These are phyloP conservation scores for Diplogasteroides magnus DNA, from an alignment of 1,140 invertebrate genomes.

Conservation along the genomic window DNA sequence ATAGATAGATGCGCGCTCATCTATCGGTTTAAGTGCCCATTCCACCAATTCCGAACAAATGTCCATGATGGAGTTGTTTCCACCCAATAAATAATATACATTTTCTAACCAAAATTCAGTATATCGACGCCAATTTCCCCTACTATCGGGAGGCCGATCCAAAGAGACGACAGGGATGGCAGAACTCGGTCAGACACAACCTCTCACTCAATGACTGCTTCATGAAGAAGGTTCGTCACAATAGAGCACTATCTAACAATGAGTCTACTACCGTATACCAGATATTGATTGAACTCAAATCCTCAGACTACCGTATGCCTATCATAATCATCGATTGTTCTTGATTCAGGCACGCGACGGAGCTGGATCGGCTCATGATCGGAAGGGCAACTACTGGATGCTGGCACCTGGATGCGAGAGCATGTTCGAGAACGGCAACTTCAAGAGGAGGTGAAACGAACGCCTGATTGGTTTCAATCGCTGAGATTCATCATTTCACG, in stretches of 20 bases:
- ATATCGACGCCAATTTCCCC: slow-evolving; percentile 94
- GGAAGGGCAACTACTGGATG: slow-evolving; percentile 67
- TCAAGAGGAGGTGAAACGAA: slow-evolving; percentile 63
- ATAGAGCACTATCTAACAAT: background rate
- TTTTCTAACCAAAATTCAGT: too few species aligned
- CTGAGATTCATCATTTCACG: too few species aligned
- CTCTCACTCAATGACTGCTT: slow-evolving; percentile 97
- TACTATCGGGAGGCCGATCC: slow-evolving; percentile 76
- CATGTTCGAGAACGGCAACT: slow-evolving; percentile 96
- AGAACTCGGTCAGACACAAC: slow-evolving; percentile 92
- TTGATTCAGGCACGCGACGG: slow-evolving; percentile 37
- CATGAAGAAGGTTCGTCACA: slow-evolving; percentile 69
- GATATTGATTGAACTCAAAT: too few species aligned
- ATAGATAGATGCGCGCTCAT: too few species aligned
- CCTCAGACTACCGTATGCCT: too few species aligned
- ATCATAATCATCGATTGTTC: too few species aligned
- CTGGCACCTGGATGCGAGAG: slow-evolving; percentile 75
- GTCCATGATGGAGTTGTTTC: too few species aligned
- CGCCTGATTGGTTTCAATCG: too few species aligned
- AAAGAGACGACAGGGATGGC: slow-evolving; percentile 75
- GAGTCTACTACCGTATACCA: background rate
- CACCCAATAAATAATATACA: too few species aligned
- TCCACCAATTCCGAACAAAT: too few species aligned
- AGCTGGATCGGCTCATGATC: slow-evolving; percentile 56
- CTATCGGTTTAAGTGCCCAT: background rate